A percentile compares a stretch with the other conserved stretches of the same genome.
Conservation (phyloP, 2,797 vertebrate species). For the Aeoliscus strigatus region DNA sequence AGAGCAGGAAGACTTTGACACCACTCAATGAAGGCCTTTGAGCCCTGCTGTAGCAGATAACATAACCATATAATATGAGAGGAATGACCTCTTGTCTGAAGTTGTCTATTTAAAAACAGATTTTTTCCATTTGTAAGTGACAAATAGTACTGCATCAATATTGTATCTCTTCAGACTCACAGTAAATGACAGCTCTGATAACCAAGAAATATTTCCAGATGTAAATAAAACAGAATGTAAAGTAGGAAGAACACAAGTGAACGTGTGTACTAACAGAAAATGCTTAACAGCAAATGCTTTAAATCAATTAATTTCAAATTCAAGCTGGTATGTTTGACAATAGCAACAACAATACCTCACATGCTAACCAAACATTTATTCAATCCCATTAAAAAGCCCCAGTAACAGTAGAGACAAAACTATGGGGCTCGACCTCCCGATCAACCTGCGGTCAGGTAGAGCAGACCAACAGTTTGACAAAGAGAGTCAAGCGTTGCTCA, state of each 20-base stretch:
- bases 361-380: not conserved
- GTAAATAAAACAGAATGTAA: constrained; percentile 29
- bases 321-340: too few species aligned
- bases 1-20: constrained; percentile 38
- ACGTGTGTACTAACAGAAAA: constrained; percentile 24
- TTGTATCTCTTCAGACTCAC: not conserved
- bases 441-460: constrained; percentile 13
- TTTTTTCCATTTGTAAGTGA: constrained; percentile 1
- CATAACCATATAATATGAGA: constrained; percentile 12
- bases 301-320: too few species aligned
- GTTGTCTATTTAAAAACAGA: not conserved
- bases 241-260: constrained; percentile 34
- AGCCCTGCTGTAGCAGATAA: constrained; percentile 18
- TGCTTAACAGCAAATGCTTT: too few species aligned
- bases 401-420: constrained; percentile 4
- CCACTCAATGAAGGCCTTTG: constrained; percentile 11
- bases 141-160: not conserved
- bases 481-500: constrained; percentile 37
- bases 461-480: constrained; percentile 22
- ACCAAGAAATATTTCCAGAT: constrained; percentile 13
- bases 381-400: constrained; percentile 2
- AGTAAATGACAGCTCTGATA: not conserved
- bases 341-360: not conserved
- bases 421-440: constrained; percentile 15
- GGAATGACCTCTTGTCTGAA: not conserved